Evolutionary conservation across 2,888 invertebrate species (phyloP).

Genomic region (Keiferia lycopersicella): DNA sequence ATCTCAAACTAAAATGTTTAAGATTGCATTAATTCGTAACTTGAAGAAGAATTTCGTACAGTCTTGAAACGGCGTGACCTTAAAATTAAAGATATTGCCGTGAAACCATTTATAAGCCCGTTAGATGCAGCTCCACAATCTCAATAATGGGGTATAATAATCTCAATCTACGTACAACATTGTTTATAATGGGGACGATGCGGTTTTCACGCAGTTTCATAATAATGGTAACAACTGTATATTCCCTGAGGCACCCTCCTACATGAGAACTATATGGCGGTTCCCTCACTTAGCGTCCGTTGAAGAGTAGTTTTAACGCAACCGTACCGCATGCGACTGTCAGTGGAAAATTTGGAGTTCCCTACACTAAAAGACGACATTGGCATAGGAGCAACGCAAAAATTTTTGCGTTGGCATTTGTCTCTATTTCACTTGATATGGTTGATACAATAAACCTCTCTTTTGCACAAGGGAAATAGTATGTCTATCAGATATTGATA

Average conservation of each 20-base stretch:
- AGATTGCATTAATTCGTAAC: background rate
- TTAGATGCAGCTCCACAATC: conserved; percentile 13
- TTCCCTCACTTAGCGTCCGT: no score
- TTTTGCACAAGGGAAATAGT: no score
- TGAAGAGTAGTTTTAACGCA: no score
- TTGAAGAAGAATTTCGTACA: conserved; percentile 4
- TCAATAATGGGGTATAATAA: no score
- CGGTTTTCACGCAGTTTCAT: conserved; percentile 13
- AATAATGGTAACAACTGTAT: conserved; percentile 19
- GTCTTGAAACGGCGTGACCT: conserved; percentile 3
- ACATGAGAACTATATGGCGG: conserved; percentile 20
- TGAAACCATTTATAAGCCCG: conserved; percentile 13
- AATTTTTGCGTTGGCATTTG: no score
- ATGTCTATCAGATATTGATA: no score
- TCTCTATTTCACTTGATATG: no score
- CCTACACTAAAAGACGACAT: no score
- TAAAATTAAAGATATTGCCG: conserved; percentile 4
- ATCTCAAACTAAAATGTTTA: background rate
- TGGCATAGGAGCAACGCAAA: no score
- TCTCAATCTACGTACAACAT: background rate
- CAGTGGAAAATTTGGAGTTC: no score
- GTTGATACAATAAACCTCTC: no score
- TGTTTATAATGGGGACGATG: background rate
- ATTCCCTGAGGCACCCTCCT: conserved; percentile 5
- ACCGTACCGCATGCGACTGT: no score